Conservation (phyloP, 2,797 vertebrate genomes). For the Enteromius mattozi region DNA sequence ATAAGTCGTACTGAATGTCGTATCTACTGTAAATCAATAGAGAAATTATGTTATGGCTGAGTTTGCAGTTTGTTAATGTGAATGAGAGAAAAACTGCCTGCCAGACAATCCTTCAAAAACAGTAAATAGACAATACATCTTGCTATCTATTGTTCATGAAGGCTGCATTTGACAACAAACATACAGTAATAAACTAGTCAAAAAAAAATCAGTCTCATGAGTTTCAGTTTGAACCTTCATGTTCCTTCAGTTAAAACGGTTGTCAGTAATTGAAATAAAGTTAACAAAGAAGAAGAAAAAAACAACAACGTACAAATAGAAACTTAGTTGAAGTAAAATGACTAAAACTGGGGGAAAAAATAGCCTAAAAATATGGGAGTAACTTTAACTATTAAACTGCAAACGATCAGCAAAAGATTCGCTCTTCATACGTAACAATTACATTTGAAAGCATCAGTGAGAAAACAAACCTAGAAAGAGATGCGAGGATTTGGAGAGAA, state of each 20-base stretch:
- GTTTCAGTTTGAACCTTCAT: no score
- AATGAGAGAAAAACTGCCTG: neutral
- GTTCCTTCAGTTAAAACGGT: no score
- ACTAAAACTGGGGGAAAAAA: no score
- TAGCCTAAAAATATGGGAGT: neutral
- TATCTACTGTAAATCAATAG: neutral
- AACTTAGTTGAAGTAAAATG: no score
- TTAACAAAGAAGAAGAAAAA: no score
- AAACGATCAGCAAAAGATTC: neutral
- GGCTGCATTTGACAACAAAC: neutral
- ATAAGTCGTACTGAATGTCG: neutral
- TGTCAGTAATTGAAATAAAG: no score
- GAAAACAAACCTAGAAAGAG: neutral
- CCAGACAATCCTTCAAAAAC: neutral
- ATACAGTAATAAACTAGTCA: no score
- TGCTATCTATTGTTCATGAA: neutral
- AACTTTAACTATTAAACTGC: neutral
- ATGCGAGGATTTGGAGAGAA: neutral
- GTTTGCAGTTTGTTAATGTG: neutral
- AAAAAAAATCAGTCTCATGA: no score
- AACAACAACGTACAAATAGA: no score
- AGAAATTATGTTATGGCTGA: neutral
- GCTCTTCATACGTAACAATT: neutral
- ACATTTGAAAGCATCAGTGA: neutral
- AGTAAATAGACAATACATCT: neutral